Evolutionary conservation across 2,888 invertebrate genomes (phyloP).

Genomic region (Noctua janthe): DNA sequence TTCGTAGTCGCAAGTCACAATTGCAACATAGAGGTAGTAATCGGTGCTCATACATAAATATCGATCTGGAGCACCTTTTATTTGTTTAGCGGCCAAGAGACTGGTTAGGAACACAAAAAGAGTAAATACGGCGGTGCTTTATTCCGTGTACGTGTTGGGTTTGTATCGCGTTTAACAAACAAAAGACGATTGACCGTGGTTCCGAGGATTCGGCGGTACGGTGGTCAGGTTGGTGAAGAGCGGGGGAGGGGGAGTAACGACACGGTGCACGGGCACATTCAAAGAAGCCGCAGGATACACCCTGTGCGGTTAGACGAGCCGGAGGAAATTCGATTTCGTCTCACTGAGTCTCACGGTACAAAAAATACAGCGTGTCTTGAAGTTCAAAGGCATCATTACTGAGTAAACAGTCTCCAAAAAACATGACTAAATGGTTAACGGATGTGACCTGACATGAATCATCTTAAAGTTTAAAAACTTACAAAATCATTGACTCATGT

Average conservation of each 20-base stretch:
- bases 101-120: slow-evolving; percentile 70
- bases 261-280: slow-evolving; percentile 83
- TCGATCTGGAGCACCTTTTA: slow-evolving; percentile 67
- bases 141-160: slow-evolving; percentile 82
- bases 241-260: slow-evolving; percentile 66
- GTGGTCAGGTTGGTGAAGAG: slow-evolving; percentile 53
- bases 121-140: slow-evolving; percentile 71
- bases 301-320: slow-evolving; percentile 79
- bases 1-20: slow-evolving; percentile 56
- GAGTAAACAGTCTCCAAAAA: slow-evolving; percentile 31
- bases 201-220: slow-evolving; percentile 70
- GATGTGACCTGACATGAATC: slow-evolving; percentile 53
- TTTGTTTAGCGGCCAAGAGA: slow-evolving; percentile 55
- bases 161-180: slow-evolving; percentile 86
- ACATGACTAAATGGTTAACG: slow-evolving; percentile 20
- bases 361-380: slow-evolving; percentile 48
- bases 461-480: slow-evolving; percentile 33
- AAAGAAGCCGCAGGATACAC: slow-evolving; percentile 86
- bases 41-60: slow-evolving; percentile 60
- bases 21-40: slow-evolving; percentile 62
- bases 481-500: slow-evolving; percentile 39
- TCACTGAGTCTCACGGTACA: slow-evolving; percentile 56
- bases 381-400: slow-evolving; percentile 33
- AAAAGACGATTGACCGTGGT: slow-evolving; percentile 83
- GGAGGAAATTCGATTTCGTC: slow-evolving; percentile 76